Conservation (phyloP, 2,113 vertebrate species). For the Macaca nemestrina region DNA sequence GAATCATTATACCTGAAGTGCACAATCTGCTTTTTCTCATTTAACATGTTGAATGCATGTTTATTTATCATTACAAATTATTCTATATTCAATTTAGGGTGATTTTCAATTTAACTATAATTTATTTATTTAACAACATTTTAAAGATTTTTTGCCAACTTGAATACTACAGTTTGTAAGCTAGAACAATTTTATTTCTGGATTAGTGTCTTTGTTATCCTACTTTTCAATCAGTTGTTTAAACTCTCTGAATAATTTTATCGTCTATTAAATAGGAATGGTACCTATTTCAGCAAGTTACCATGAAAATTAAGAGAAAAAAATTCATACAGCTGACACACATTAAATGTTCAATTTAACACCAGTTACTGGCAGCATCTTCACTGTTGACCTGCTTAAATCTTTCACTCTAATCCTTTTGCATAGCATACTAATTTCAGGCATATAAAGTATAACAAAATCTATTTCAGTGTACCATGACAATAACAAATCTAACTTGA, state of each 20-base stretch:
- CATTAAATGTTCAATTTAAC: not conserved
- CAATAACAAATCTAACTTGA: not conserved
- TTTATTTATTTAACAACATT: not conserved
- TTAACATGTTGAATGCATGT: not conserved
- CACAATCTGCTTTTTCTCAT: not conserved
- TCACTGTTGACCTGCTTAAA: not conserved
- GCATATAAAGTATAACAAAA: not conserved
- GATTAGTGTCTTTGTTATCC: not conserved
- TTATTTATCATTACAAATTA: not conserved
- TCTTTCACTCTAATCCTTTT: not conserved
- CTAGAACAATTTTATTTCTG: constrained; percentile 11
- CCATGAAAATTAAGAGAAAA: not conserved
- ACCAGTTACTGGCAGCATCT: not conserved
- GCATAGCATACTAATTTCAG: not conserved
- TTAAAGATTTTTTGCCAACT: not conserved
- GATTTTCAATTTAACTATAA: not conserved
- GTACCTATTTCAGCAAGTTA: not conserved
- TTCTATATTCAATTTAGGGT: not conserved
- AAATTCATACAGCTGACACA: not conserved
- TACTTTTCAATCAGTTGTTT: not conserved
- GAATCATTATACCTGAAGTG: not conserved
- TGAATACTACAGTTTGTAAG: not conserved
- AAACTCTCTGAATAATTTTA: not conserved
- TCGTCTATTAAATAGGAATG: not conserved
- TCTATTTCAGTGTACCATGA: not conserved